Base-by-base conservation (phyloP, 2,888 invertebrate species). In the Nasonia oneida region DNA sequence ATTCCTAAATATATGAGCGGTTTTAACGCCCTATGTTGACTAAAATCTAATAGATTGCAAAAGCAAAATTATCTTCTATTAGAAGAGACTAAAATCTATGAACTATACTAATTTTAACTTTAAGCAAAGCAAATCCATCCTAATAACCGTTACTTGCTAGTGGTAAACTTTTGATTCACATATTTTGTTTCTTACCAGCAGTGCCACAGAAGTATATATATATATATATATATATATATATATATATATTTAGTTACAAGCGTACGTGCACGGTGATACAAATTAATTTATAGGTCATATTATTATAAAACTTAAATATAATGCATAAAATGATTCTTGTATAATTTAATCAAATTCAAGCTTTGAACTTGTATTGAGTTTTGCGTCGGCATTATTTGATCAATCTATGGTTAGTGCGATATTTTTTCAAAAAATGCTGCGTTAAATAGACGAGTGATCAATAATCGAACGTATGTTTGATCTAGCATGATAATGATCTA, bases 171-270 rank as follows among this genome's bases (percentile, higher is more conserved):
- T 47, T 73, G n/a, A n/a, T 39, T 42, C 23, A 73, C 23, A 10
- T 23, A 14, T 42, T 47, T 47, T n/a, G 12, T 73, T 82, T 33
- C 23, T 57, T 57, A 83, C 77, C 77, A 77, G 18, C 70, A 83
- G 77, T 57, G 77, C 77, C 64, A 83, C 71, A 39, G 39, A 83
- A 77, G 42, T 29, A 29, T 29, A 29, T 29, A 29, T 29, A 57
- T 53, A 76, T 50, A 29, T 29, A 29, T 29, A 29, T 29, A 29
- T 29, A 29, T 29, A 29, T 29, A 29, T 29, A 29, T 29, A 57
- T 53, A 76, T 50, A 70, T 64, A 29, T 10, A 57, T 71, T 50
- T 73, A 73, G 23, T 37, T 33, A 14, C 18, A 73, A 81, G 15
- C 73, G 29, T n/a, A 37, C 53, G 3, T 73, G 23, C n/a, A 47